Percentiles rank a stretch among this genome's conserved stretches.
Evolutionary conservation across 1,140 invertebrate genomes (phyloP).

Genomic region (Streblospio benedicti): DNA sequence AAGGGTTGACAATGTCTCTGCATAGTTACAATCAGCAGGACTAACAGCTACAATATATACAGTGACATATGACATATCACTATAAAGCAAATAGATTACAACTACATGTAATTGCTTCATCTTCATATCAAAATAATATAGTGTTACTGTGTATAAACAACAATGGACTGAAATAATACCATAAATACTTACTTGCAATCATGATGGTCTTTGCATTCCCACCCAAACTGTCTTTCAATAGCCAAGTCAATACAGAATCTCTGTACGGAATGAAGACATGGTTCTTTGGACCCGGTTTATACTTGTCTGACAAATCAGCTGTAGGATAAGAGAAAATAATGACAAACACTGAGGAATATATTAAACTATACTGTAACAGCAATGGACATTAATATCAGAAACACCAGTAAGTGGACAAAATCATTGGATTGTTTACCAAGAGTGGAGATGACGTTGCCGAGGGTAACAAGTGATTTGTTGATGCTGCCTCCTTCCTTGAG

Average conservation of each 20-base stretch:
- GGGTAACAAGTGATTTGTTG: slow-evolving; percentile 95
- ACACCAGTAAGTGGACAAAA: too few species aligned
- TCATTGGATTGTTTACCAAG: slow-evolving; percentile 68
- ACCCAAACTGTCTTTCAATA: slow-evolving; percentile 48
- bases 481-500: slow-evolving; percentile 99
- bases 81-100: too few species aligned
- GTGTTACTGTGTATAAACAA: background rate
- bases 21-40: slow-evolving; percentile 47
- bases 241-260: slow-evolving; percentile 46
- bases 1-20: slow-evolving; percentile 46
- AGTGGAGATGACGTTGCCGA: slow-evolving; percentile 98
- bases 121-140: background rate
- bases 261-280: slow-evolving; percentile 76
- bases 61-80: too few species aligned
- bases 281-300: slow-evolving; percentile 58
- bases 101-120: background rate
- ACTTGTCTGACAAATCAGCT: slow-evolving; percentile 8
- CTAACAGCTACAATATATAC: slow-evolving; percentile 70
- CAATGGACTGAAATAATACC: background rate
- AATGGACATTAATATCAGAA: too few species aligned
- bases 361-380: background rate
- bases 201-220: slow-evolving; percentile 50
- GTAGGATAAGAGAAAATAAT: background rate
- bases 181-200: slow-evolving; percentile 41
- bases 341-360: background rate